A percentile compares a stretch with the other conserved stretches of the same genome.
Evolutionary conservation across 2,113 vertebrate genomes (phyloP).

Genomic region (Serinus canaria): DNA sequence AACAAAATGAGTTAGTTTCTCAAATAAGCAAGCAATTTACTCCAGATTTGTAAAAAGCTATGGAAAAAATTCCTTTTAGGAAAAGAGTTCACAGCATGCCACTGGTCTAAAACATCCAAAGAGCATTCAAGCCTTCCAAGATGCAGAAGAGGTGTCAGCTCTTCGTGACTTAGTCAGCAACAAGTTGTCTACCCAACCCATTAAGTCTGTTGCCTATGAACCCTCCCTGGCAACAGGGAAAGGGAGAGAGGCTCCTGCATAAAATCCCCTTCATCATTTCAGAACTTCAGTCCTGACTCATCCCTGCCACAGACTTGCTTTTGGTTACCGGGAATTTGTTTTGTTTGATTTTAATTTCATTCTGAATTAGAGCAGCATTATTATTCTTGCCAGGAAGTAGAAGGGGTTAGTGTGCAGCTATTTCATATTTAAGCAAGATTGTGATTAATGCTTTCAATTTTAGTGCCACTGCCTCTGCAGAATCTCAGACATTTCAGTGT

Average conservation of each 20-base stretch:
- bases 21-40: neutral
- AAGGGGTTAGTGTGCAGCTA: neutral
- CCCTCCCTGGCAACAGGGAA: neutral
- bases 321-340: neutral
- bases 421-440: neutral
- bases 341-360: conserved; percentile 26
- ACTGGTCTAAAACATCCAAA: neutral
- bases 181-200: neutral
- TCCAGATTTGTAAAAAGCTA: neutral
- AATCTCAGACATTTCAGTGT: neutral
- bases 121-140: neutral
- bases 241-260: neutral
- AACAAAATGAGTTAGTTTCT: neutral
- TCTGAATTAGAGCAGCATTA: neutral
- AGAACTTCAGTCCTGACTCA: neutral
- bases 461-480: neutral
- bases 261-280: neutral
- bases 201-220: neutral
- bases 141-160: neutral
- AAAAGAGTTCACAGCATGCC: neutral
- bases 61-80: neutral
- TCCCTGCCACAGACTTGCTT: neutral
- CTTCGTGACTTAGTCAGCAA: neutral
- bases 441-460: neutral
- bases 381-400: neutral